Percentiles rank a stretch among this genome's conserved stretches.
Conservation (phyloP, 2,797 vertebrate genomes). For the Microctenopoma lineatum region DNA sequence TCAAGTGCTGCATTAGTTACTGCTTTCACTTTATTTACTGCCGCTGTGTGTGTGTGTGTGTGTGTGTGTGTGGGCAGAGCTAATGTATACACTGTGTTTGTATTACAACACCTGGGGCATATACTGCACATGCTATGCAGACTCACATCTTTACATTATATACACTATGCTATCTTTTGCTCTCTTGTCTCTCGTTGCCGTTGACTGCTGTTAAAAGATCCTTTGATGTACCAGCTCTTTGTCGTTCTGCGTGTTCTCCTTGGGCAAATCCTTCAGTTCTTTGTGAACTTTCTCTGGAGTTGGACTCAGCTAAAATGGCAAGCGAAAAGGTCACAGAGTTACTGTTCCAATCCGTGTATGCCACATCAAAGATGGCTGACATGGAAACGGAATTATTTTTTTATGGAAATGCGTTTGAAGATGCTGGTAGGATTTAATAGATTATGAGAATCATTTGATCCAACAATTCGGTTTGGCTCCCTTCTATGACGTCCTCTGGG, state of each 20-base stretch:
- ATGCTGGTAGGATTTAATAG: constrained; percentile 59
- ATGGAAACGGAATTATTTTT: constrained; percentile 49
- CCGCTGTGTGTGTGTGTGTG: constrained; percentile 8
- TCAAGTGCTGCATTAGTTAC: constrained; percentile 31
- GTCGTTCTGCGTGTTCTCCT: constrained; percentile 28
- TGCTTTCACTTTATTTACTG: constrained; percentile 27
- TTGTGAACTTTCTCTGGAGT: constrained; percentile 48
- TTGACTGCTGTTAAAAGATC: constrained; percentile 36
- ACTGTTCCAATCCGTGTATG: constrained; percentile 37
- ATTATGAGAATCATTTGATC: constrained; percentile 67
- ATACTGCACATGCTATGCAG: constrained; percentile 39
- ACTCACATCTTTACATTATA: constrained; percentile 16
- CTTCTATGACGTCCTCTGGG: constrained; percentile 29
- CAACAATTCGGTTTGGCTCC: constrained; percentile 49
- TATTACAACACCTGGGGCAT: constrained; percentile 68
- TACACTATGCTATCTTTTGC: not conserved
- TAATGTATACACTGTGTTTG: constrained; percentile 58
- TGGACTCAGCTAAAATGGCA: constrained; percentile 44
- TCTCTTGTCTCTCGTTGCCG: constrained; percentile 17
- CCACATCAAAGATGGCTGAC: constrained; percentile 55
- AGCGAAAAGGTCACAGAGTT: constrained; percentile 66
- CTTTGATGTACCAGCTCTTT: constrained; percentile 54
- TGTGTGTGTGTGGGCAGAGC: constrained; percentile 36
- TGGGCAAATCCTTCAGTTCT: constrained; percentile 37
- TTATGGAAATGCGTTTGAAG: constrained; percentile 62